Base-by-base conservation (phyloP, 2,888 invertebrate genomes). In the Pyrrhia umbra region DNA sequence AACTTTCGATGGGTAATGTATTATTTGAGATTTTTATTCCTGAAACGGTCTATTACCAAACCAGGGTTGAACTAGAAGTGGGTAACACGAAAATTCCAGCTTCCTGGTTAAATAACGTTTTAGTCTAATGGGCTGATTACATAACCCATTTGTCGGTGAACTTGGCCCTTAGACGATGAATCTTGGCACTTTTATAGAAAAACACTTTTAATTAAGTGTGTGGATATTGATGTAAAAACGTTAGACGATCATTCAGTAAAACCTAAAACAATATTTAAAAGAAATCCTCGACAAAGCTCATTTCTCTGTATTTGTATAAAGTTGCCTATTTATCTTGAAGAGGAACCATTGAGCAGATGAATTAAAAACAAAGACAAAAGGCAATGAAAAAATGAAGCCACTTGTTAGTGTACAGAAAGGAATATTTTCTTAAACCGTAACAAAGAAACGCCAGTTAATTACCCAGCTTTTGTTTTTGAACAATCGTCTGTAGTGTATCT, bases 331-430 rank as follows among this genome's bases (percentile, higher is more conserved):
- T 60, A 60, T 58, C 52, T 63, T 56, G 39, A 37, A 61, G 8
- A 49, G 55, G 20, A 56, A 63, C 68, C 60, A 74, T 64, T 69
- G 60, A 67, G 16, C 66, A 56, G 56, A 61, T 56, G 55, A 61
- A 67, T 77, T 52, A 46, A 67, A 68, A 75, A 58, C 46, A 60
- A 47, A 57, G 39, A 77, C 69, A 74, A 76, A 64, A 64, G 68
- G 52, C 55, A 20, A 54, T 45, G 20, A 54, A 77, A 57, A 75
- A 59, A 69, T 68, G 40, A 66, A 69, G 55, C 49, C 66, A 69
- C 75, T 69, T 74, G 55, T 66, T 42, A 47, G 51, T 64, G 23
- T 62, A 68, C n/a, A 37, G 25, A 66, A 45, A 40, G 23, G 47
- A 64, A 75, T 62, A 61, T 75, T 71, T 76, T 69, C 60, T 62